phyloP scores from a whole-genome alignment of 2,113 vertebrate genomes.

The Aptenodytes forsteri region DNA sequence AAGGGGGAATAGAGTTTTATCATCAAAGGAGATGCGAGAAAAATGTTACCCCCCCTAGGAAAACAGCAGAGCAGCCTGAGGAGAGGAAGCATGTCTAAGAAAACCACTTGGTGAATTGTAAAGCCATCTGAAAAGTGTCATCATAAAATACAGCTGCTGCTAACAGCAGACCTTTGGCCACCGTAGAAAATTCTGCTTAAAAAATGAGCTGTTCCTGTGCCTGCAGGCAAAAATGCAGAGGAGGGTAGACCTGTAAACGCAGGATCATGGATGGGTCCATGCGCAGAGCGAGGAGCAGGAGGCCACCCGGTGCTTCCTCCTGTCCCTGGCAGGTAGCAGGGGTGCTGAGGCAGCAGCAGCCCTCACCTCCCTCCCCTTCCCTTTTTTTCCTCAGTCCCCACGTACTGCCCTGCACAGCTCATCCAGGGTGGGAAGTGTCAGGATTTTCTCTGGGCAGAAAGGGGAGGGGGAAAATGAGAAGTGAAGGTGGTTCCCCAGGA shows the following conservation, averaged over 20 bases:
- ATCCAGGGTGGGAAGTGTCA: neutral
- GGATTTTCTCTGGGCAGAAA: neutral
- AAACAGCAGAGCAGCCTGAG: neutral
- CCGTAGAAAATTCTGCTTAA: neutral
- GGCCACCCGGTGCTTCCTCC: neutral
- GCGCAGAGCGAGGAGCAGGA: neutral
- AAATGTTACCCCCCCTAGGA: neutral
- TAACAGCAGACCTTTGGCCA: neutral
- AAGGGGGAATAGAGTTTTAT: neutral
- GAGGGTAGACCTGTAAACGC: neutral
- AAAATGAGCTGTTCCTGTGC: neutral
- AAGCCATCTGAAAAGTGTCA: neutral
- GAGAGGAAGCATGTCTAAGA: neutral
- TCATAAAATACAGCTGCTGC: neutral
- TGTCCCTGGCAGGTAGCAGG: neutral
- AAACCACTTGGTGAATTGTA: neutral
- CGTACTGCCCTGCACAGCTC: neutral
- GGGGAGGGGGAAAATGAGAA: neutral
- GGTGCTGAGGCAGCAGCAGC: neutral
- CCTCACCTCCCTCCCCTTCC: neutral
- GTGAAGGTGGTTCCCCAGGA: neutral
- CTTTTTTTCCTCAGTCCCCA: neutral
- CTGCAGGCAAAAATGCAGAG: neutral
- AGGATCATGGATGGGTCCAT: neutral
- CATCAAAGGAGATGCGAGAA: neutral